phyloP scores from a whole-genome alignment of 1,140 invertebrate species.

The Caenorhabditis inopinata region DNA sequence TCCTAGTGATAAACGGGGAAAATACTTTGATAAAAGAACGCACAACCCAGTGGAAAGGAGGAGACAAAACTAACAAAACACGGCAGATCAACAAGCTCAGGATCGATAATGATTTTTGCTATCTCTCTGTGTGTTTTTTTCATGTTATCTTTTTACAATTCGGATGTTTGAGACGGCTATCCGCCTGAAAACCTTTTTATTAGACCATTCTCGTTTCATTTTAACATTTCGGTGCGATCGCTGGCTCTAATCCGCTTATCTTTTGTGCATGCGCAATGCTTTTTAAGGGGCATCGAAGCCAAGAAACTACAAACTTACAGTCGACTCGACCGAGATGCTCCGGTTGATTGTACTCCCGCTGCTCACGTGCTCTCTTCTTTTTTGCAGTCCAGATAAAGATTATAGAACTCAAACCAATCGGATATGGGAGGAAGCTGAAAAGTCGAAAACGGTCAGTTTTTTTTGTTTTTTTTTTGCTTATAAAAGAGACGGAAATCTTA shows the following conservation, averaged over 20 bases:
- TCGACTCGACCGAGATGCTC: not conserved
- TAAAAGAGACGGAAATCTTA: no score
- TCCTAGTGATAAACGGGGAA: not conserved
- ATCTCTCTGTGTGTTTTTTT: not conserved
- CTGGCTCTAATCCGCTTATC: conserved; percentile 16
- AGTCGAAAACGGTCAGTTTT: not conserved
- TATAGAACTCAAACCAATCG: not conserved
- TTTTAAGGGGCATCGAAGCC: conserved; percentile 7
- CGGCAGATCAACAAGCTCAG: not conserved
- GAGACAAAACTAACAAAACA: not conserved
- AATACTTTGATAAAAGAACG: not conserved
- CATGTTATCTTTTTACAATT: not conserved
- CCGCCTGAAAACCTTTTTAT: not conserved
- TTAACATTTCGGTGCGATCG: not conserved
- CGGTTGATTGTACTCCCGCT: not conserved
- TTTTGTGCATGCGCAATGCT: not conserved
- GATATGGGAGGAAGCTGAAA: not conserved
- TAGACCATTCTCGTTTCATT: not conserved
- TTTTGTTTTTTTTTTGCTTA: no score
- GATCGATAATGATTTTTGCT: not conserved
- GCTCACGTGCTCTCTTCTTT: not conserved
- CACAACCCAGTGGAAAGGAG: no score
- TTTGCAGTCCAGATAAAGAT: not conserved
- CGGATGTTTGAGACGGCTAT: not conserved
- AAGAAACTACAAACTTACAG: not conserved